Base-by-base conservation (phyloP, 2,797 vertebrate species). In the Tragopan temminckii region DNA sequence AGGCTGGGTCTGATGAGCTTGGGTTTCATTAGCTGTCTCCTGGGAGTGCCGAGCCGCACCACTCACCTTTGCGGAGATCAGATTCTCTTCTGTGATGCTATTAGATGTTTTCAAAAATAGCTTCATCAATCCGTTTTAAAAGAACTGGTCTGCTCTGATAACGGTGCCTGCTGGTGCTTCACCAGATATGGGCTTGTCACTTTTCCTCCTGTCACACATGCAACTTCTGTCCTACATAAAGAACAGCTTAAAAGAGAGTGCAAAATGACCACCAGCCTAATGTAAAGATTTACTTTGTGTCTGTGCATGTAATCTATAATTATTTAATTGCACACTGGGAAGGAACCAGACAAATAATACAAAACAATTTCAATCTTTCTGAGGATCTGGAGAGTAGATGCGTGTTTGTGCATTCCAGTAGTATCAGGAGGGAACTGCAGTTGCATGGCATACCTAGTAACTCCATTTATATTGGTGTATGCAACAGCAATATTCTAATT, bases 81-180 rank as follows among this genome's bases (percentile, higher is more conserved):
- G 33, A 45, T 70, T 85, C 80, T 94, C 61, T 66, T 95, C 83
- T 90, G 52, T 62, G 80, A 71, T 96, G 83, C 87, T 94, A 77
- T 87, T 90, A 90, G 80, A 68, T 93, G 75, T 70, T 94, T 91
- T 94, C 79, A 90, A 94, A 94, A 96, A 91, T 90, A 94, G 88
- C 85, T 88, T 88, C 83, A 80, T 94, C 83, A 58, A 83, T 80
- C 84, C 29, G 46, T 64, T 93, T 87, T 78, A 33, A 89, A 92
- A 95, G 84, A 92, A 52, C 88, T 66, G 84, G 42, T 92, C 86
- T 92, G 84, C 42, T 85, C 88, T 89, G 78, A 62, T 93, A 91
- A 81, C 61, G 45, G 46, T 69, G 84, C 85, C 89, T 86, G 80
- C 84, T 80, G 75, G 86, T 95, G 66, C 78, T 92, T 93, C 68